Evolutionary conservation across 2,797 vertebrate genomes (phyloP), one percentile per base, ranked within the genome.

Genomic region (Parambassis ranga): DNA sequence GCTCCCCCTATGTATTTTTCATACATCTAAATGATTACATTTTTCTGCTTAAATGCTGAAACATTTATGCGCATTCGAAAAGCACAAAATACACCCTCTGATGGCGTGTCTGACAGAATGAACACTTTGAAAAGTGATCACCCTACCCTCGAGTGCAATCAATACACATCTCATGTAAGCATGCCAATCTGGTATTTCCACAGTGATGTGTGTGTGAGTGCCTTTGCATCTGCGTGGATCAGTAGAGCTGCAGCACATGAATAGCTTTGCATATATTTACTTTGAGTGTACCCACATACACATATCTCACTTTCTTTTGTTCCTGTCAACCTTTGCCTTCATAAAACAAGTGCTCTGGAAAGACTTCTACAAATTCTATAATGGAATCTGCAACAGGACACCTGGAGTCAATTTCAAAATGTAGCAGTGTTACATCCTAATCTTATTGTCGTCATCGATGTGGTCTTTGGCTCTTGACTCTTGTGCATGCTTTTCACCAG

Each of bases 231-330:
- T 55, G 65, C 41, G 44, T 57, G 44, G 50, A 80, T 85, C 77
- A 61, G 60, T 22, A 43, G 67, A 75, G 64, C 69, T 53, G 75
- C 74, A 26, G 67, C 7, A 2, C 62, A 47, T 71, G 81, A 85
- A 83, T 79, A 79, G 66, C 56, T 85, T 80, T 84, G 69, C 79
- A 83, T 80, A 75, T 37, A 81, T 86, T 83, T 77, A 48, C 68
- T 50, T 22, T 28, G 48, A 52, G 19, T 22, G 50, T 19, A 14
- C 39, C 67, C 13, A 4, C 58, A 44, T 68, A 22, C 33, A 56
- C 46, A 53, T 7, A 27, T 31, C 33, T 47, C 11, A 1, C 28
- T 36, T 11, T 6, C 4, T 43, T 7, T 49, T 23, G 9, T 20
- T 20, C 18, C 18, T 32, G 22, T 46, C 15, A 4, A 18, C 71